Conservation (phyloP, 35 echinoderm and acorn worm species). For the Apostichopus japonicus region DNA sequence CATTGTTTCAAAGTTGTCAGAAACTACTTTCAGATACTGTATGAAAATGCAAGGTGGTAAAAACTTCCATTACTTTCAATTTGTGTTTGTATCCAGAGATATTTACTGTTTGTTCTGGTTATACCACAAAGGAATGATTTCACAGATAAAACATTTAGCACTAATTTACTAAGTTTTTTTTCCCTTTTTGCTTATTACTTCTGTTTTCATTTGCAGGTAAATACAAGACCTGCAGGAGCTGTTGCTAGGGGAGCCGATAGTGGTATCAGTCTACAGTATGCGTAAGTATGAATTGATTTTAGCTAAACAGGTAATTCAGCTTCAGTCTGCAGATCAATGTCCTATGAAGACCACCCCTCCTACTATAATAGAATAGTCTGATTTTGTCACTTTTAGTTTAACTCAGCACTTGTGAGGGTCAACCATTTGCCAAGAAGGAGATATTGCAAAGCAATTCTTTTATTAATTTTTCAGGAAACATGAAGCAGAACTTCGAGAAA, state of each 20-base stretch:
- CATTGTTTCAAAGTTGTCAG: too few relatives aligned
- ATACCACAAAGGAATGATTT: too few relatives aligned
- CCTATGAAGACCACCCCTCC: too few relatives aligned
- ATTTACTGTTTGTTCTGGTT: too few relatives aligned
- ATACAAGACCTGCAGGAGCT: constrained; percentile 75
- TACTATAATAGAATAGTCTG: too few relatives aligned
- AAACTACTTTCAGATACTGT: too few relatives aligned
- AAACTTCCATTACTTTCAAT: too few relatives aligned
- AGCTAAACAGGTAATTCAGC: not conserved
- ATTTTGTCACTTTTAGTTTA: too few relatives aligned
- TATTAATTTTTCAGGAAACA: constrained; percentile 73
- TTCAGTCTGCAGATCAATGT: not conserved
- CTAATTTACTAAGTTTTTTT: not conserved
- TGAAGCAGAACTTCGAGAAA: constrained; percentile 94
- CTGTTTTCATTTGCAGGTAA: constrained; percentile 56
- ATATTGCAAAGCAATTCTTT: not conserved
- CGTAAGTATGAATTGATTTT: constrained; percentile 51
- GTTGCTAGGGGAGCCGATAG: constrained; percentile 87
- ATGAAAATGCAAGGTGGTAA: too few relatives aligned
- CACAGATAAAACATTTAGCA: too few relatives aligned
- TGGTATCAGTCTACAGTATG: constrained; percentile 87
- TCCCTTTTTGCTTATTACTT: not conserved
- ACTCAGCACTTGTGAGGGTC: not conserved
- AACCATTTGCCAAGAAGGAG: not conserved
- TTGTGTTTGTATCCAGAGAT: too few relatives aligned